Percentiles rank a stretch among this genome's conserved stretches.
Evolutionary conservation across 2,888 invertebrate species (phyloP).

Genomic region (Hyposoter didymator): DNA sequence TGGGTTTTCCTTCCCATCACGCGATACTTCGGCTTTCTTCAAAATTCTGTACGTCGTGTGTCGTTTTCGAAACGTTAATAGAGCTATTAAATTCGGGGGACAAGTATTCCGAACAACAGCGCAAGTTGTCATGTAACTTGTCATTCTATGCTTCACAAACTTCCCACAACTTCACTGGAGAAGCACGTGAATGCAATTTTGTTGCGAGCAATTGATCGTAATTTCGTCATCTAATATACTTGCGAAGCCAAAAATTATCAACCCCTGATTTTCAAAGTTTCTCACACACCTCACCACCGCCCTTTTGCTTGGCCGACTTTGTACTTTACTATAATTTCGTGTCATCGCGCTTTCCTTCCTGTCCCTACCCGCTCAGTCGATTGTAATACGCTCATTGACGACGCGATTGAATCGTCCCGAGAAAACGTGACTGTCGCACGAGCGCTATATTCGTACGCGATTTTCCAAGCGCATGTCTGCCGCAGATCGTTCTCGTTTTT

Average conservation of each 20-base stretch:
- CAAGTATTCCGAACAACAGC: neutral
- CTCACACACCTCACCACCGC: neutral
- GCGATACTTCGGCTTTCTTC: neutral
- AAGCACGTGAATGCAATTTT: conserved; percentile 77
- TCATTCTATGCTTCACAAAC: conserved; percentile 20
- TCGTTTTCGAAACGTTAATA: conserved; percentile 11
- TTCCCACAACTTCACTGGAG: conserved; percentile 58
- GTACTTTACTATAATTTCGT: conserved; percentile 11
- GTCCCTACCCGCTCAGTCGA: conserved; percentile 47
- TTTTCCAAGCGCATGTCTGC: neutral
- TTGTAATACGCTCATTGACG: conserved; percentile 79
- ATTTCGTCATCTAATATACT: conserved; percentile 77
- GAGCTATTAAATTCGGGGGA: neutral
- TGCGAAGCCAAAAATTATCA: conserved; percentile 72
- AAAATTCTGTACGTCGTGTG: neutral
- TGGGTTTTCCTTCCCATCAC: neutral
- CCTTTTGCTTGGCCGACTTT: neutral
- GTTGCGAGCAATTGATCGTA: conserved; percentile 75
- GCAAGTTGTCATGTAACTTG: neutral
- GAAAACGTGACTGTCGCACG: conserved; percentile 23
- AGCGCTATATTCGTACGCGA: conserved; percentile 25
- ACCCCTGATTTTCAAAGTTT: conserved; percentile 15
- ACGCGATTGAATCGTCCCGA: conserved; percentile 74
- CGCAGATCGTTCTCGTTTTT: neutral
- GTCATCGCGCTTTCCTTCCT: conserved; percentile 50